Evolutionary conservation across 2,113 vertebrate genomes (phyloP), one percentile per base, ranked within the genome.

Genomic region (Gallinago jamesoni): DNA sequence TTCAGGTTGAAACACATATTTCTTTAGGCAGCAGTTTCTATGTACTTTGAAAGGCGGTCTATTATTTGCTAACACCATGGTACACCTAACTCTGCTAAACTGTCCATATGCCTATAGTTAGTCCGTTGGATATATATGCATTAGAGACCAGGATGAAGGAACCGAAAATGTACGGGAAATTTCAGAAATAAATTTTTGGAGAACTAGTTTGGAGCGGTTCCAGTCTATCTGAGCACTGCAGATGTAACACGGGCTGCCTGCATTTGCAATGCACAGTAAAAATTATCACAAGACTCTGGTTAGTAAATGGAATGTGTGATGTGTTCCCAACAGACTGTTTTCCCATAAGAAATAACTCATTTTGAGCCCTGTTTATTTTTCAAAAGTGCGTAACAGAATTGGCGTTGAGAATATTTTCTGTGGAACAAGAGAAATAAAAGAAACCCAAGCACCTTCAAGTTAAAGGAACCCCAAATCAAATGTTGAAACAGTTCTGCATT

Each of bases 171-270:
- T 43, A 43, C 30, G 37, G 62, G 82, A 95, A 88, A 83, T 20
- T 88, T 86, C 50, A 70, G 84, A 93, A 95, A 43, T 63, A 70
- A n/a, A 22, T 83, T 87, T 91, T 43, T 70, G 82, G 85, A 85
- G 79, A 57, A 86, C 82, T 60, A 39, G 47, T 84, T 95, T 96
- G 93, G 96, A 94, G 93, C 72, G n/a, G 60, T 93, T 96, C 88
- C 96, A 94, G 79, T 35, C 84, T 96, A 93, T 95, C 93, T 96
- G 92, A 93, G 93, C 72, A 60, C 64, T 94, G 90, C 94, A 96
- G 93, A 77, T 77, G 85, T 86, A 85, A 92, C 14, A 2, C 60
- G 0, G 60, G 59, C 93, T 97, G 92, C 83, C 60, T 88, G 47
- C 83, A 84, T 93, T 96, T 96, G 76, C 83, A 92, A 92, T 87